Evolutionary conservation across 2,888 invertebrate species (phyloP).

Genomic region (Steinernema carpocapsae): DNA sequence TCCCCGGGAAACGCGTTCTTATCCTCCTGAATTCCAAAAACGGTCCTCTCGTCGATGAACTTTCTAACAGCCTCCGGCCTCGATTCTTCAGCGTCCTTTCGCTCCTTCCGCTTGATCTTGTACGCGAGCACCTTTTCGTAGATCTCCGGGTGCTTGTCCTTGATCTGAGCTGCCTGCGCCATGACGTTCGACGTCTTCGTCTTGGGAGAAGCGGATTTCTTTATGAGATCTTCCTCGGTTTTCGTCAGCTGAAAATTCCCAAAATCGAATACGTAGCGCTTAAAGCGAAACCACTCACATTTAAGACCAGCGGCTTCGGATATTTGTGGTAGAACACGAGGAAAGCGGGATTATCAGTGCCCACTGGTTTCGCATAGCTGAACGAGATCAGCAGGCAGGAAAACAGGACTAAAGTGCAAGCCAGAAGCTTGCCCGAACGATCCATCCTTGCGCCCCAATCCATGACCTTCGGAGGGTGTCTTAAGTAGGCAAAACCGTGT

Average conservation of each 20-base stretch:
- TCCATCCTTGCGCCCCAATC: too few relatives aligned
- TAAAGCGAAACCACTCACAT: neutral
- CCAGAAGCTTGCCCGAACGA: too few relatives aligned
- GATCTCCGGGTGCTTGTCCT: slow-evolving; percentile 15
- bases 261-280: neutral
- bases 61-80: neutral
- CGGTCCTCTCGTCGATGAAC: slow-evolving; percentile 22
- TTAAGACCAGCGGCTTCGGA: slow-evolving; percentile 5
- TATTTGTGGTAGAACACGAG: neutral
- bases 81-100: slow-evolving; percentile 5
- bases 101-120: slow-evolving; percentile 18
- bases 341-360: neutral
- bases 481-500: too few relatives aligned
- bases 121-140: slow-evolving; percentile 23
- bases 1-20: slow-evolving; percentile 12
- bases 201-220: slow-evolving; percentile 1
- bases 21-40: neutral
- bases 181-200: neutral
- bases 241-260: slow-evolving; percentile 9
- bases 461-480: too few relatives aligned
- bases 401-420: too few relatives aligned
- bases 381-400: too few relatives aligned
- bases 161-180: neutral
- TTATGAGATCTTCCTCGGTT: slow-evolving; percentile 3
- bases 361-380: neutral